Conservation (phyloP, 1,140 invertebrate species). For the Chionoecetes opilio region DNA sequence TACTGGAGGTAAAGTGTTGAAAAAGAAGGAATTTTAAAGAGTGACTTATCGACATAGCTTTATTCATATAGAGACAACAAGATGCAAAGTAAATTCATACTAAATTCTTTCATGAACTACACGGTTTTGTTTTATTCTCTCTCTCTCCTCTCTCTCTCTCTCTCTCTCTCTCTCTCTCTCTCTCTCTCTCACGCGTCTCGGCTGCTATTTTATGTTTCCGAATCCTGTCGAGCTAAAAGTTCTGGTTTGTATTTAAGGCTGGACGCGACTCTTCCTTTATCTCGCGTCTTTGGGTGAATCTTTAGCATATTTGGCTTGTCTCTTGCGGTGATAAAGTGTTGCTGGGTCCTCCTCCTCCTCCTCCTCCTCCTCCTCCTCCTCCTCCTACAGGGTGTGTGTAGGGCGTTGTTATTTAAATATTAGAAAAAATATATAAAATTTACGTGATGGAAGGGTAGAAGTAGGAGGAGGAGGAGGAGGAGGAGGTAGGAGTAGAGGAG, state of each 20-base stretch:
- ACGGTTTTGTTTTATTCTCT: no score
- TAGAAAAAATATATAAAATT: background rate
- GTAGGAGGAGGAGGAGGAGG: background rate
- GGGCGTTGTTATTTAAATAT: no score
- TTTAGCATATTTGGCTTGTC: background rate
- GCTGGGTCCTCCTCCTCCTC: no score
- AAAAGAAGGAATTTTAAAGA: no score
- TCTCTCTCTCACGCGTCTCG: background rate
- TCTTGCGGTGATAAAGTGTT: no score
- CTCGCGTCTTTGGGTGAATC: background rate
- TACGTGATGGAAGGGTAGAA: background rate
- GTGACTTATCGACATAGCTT: no score
- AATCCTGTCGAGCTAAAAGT: background rate
- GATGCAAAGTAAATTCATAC: background rate
- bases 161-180: constrained; percentile 27
- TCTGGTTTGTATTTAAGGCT: background rate
- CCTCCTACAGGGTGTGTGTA: no score
- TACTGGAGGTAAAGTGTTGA: no score
- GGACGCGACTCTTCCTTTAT: background rate
- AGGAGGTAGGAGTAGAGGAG: background rate
- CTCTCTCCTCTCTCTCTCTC: background rate
- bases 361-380: no score
- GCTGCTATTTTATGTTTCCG: background rate
- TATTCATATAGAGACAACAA: no score
- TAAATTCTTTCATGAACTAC: background rate